A percentile compares a stretch with the other conserved stretches of the same genome.
Conservation (phyloP, 2,888 invertebrate species). For the Thyatira batis region DNA sequence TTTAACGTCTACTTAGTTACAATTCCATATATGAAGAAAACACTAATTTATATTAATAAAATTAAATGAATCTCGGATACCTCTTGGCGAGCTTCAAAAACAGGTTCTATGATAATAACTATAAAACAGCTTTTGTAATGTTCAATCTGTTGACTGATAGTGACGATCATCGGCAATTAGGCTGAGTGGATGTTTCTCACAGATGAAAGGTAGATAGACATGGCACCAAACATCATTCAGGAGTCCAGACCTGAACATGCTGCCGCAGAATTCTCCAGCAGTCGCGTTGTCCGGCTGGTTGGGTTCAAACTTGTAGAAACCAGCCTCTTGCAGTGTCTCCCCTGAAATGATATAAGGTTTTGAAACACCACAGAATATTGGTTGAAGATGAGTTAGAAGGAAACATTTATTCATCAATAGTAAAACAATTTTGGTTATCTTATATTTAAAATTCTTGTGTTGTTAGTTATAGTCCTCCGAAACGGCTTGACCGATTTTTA, state of each 20-base stretch:
- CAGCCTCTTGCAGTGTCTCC: conserved; percentile 15
- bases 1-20: no score
- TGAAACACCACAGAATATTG: not conserved
- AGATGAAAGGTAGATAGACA: conserved; percentile 13
- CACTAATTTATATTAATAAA: no score
- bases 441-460: no score
- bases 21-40: no score
- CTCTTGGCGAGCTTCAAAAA: no score
- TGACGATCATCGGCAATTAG: conserved; percentile 8
- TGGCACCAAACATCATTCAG: conserved; percentile 16
- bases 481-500: no score
- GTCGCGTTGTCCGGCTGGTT: conserved; percentile 16
- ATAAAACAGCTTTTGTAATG: not conserved
- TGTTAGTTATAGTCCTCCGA: no score
- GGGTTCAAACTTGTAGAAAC: conserved; percentile 11
- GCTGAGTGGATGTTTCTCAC: conserved; percentile 17
- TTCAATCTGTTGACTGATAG: not conserved
- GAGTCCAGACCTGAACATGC: conserved; percentile 8
- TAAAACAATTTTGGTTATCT: no score
- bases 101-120: no score
- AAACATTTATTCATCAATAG: no score
- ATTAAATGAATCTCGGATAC: no score
- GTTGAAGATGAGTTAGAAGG: no score
- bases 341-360: conserved; percentile 4
- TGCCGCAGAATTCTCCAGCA: conserved; percentile 13